Evolutionary conservation across 2,888 invertebrate genomes (phyloP).

Genomic region (Seladonia tumulorum): DNA sequence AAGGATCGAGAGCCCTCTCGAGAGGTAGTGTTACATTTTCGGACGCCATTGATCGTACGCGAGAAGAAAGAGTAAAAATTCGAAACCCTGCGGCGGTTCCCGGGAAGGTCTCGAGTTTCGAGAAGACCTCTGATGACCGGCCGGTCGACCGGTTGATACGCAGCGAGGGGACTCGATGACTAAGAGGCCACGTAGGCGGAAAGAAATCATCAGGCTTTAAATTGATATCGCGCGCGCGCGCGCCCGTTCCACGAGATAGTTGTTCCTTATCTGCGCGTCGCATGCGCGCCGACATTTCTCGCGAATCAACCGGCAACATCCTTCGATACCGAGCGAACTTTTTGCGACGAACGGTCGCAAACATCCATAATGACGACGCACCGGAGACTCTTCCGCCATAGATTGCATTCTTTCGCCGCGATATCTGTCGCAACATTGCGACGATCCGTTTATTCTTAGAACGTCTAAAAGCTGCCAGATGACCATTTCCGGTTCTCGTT

Average conservation of each 20-base stretch:
- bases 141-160: slow-evolving; percentile 31
- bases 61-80: neutral
- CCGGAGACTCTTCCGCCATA: neutral
- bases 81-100: neutral
- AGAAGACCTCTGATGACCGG: neutral
- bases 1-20: neutral
- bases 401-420: neutral
- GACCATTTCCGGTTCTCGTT: neutral
- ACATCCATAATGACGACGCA: neutral
- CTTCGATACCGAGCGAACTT: slow-evolving; percentile 15
- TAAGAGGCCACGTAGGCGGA: slow-evolving; percentile 67
- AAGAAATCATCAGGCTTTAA: slow-evolving; percentile 67
- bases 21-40: neutral
- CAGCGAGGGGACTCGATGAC: slow-evolving; percentile 57
- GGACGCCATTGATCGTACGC: neutral
- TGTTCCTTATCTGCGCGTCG: slow-evolving; percentile 42
- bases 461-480: neutral
- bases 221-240: slow-evolving; percentile 65
- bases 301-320: slow-evolving; percentile 15
- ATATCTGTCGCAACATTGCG: neutral
- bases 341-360: neutral
- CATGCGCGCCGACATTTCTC: slow-evolving; percentile 1
- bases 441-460: neutral
- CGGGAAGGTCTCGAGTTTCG: neutral
- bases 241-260: slow-evolving; percentile 52